phyloP scores from a whole-genome alignment of 1,140 invertebrate genomes.

The Lysiphlebus fabarum region DNA sequence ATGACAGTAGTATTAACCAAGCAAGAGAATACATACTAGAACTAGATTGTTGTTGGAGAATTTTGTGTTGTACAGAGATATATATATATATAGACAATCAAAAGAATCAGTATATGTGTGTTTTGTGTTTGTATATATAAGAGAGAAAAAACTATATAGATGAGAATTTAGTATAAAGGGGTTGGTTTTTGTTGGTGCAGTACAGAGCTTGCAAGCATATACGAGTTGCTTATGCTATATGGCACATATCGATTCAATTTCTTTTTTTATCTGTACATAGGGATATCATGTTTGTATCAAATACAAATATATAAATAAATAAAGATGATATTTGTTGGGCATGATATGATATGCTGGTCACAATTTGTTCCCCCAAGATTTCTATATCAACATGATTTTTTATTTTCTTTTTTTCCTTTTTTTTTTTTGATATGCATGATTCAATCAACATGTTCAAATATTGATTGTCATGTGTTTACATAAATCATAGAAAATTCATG shows the following conservation, averaged over 20 bases:
- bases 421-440: too few species aligned
- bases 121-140: slow-evolving; percentile 9
- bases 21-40: too few species aligned
- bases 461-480: not conserved
- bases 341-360: slow-evolving; percentile 32
- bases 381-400: too few species aligned
- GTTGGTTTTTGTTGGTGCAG: slow-evolving; percentile 39
- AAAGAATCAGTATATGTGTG: not conserved
- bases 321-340: too few species aligned
- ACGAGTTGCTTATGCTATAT: slow-evolving; percentile 36
- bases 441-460: too few species aligned
- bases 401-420: too few species aligned
- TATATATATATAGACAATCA: not conserved
- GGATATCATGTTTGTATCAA: too few species aligned
- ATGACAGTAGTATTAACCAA: slow-evolving; percentile 14
- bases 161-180: slow-evolving; percentile 17
- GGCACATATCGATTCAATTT: slow-evolving; percentile 46
- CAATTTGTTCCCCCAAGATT: slow-evolving; percentile 4
- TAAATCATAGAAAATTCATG: slow-evolving; percentile 1
- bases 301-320: too few species aligned
- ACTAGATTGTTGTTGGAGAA: too few species aligned
- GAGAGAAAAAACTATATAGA: slow-evolving; percentile 6
- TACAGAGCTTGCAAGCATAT: slow-evolving; percentile 31
- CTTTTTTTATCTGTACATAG: slow-evolving; percentile 3
- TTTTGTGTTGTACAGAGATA: not conserved